A percentile compares a stretch with the other conserved stretches of the same genome.
phyloP scores from a whole-genome alignment of 2,113 vertebrate species.

The Centropus bengalensis region DNA sequence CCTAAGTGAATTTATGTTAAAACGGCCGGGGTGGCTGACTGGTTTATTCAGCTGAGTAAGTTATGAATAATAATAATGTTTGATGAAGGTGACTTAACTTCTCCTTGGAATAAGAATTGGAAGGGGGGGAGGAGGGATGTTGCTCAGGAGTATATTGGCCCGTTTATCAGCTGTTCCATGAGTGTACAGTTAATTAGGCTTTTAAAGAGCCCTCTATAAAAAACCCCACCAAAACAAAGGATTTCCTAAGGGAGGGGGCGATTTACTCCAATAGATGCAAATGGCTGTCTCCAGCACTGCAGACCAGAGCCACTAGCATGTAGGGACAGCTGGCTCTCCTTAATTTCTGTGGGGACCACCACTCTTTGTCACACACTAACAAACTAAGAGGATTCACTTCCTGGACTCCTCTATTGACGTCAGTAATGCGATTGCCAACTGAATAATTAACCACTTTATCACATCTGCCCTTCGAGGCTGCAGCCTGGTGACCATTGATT shows the following conservation, averaged over 20 bases:
- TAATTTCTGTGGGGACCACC: constrained; percentile 45
- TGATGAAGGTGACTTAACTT: constrained; percentile 29
- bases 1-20: constrained; percentile 23
- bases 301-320: neutral
- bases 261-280: constrained; percentile 22
- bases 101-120: constrained; percentile 3
- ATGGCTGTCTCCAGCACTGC: neutral
- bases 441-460: constrained; percentile 71
- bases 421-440: constrained; percentile 77
- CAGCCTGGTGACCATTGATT: constrained; percentile 30
- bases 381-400: constrained; percentile 71
- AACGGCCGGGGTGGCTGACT: neutral
- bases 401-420: constrained; percentile 69
- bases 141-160: neutral
- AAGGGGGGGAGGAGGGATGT: neutral
- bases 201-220: neutral
- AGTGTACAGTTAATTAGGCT: constrained; percentile 20
- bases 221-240: constrained; percentile 15
- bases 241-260: constrained; percentile 30
- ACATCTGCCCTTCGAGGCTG: constrained; percentile 43
- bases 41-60: constrained; percentile 54
- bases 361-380: constrained; percentile 56
- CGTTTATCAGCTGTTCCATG: constrained; percentile 52
- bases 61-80: constrained; percentile 44
- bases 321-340: constrained; percentile 33